phyloP scores from a whole-genome alignment of 2,113 vertebrate genomes.

The Tupaia tana region DNA sequence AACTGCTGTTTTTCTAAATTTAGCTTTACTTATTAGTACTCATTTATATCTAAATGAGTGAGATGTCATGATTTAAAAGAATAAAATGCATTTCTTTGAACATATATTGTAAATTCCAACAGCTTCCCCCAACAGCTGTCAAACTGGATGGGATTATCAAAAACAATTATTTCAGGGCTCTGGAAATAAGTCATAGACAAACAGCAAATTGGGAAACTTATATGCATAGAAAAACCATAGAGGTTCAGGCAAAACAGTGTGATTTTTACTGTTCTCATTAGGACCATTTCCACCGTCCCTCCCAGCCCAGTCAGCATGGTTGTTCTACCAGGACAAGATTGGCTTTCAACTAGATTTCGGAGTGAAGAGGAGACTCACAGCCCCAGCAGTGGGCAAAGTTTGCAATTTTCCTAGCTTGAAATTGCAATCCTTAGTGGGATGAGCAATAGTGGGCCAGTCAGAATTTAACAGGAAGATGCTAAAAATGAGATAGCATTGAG shows the following conservation, averaged over 20 bases:
- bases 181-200: neutral
- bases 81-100: conserved; percentile 36
- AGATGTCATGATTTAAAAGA: neutral
- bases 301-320: neutral
- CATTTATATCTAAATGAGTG: conserved; percentile 9
- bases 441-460: neutral
- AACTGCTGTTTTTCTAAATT: conserved; percentile 33
- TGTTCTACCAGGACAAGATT: neutral
- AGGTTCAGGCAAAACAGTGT: neutral
- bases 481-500: neutral
- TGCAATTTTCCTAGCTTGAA: neutral
- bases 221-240: neutral
- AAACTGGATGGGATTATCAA: conserved; percentile 2
- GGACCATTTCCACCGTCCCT: neutral
- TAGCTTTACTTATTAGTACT: neutral
- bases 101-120: neutral
- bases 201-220: conserved; percentile 30
- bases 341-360: neutral
- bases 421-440: neutral
- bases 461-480: neutral
- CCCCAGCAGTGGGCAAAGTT: neutral
- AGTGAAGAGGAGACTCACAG: neutral
- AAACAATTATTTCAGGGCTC: neutral
- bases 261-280: neutral
- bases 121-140: neutral